These are phyloP conservation scores for Fregetta grallaria DNA, from an alignment of 2,113 vertebrate species.

Conservation along the genomic window DNA sequence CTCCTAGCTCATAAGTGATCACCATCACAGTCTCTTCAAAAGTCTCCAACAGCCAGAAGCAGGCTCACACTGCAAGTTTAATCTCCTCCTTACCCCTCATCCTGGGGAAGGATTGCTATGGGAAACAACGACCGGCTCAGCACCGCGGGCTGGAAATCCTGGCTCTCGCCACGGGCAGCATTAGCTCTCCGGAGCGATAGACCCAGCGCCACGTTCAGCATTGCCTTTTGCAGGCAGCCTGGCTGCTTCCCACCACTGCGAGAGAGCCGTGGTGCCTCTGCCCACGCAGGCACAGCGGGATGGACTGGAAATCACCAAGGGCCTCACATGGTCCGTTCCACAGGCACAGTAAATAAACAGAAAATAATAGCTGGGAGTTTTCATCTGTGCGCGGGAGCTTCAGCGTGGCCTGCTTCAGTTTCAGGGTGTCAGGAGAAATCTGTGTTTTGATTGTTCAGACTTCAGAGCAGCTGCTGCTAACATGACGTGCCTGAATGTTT, in stretches of 20 bases:
- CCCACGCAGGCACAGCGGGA: neutral
- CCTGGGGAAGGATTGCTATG: neutral
- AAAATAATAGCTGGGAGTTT: neutral
- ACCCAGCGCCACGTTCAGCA: neutral
- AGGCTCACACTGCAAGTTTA: neutral
- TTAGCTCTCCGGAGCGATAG: fast-evolving
- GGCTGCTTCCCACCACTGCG: neutral
- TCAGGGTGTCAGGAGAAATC: neutral
- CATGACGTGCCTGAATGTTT: neutral
- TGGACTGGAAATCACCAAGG: neutral
- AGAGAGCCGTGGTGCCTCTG: neutral
- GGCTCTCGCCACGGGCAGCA: neutral
- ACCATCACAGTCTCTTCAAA: neutral
- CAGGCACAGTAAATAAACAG: neutral
- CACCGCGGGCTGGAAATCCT: neutral
- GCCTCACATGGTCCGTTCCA: neutral
- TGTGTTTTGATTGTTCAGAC: conserved; percentile 3
- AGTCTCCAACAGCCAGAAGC: neutral
- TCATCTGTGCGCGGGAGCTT: neutral
- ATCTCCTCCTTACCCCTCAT: neutral
- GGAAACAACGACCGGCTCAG: neutral
- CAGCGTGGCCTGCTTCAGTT: neutral
- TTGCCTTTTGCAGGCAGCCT: neutral
- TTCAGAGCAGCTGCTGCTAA: conserved; percentile 36
- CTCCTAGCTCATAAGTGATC: neutral